These are phyloP conservation scores for Spizaetus ornatus DNA, from an alignment of 2,113 vertebrate genomes.

Conservation along the genomic window DNA sequence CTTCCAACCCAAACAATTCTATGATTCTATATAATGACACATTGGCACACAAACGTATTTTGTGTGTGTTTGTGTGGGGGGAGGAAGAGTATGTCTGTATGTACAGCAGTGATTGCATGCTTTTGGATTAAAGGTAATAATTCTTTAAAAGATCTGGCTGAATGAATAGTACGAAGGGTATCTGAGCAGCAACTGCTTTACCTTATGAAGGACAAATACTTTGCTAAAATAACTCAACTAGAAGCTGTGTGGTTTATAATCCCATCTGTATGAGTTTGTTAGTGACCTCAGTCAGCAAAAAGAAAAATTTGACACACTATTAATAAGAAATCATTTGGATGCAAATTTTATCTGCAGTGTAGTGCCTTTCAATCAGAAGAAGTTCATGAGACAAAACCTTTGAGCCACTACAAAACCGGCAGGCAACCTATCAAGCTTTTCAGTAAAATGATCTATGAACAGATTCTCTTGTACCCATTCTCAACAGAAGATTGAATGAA, in stretches of 20 bases:
- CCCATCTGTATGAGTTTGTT: background rate
- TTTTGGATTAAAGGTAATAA: background rate
- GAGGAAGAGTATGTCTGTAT: background rate
- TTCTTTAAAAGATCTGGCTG: background rate
- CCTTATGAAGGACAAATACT: background rate
- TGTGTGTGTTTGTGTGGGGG: background rate
- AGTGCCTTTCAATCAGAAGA: background rate
- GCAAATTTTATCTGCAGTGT: background rate
- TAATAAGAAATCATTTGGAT: background rate
- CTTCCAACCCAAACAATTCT: background rate
- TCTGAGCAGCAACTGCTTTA: background rate
- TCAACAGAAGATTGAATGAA: background rate
- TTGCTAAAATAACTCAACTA: background rate
- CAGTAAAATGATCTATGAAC: background rate
- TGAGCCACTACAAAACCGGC: background rate
- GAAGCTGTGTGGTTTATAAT: background rate
- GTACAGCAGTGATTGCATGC: background rate
- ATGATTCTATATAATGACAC: background rate
- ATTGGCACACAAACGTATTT: background rate
- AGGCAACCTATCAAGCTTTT: background rate
- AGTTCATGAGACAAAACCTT: background rate
- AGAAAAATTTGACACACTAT: background rate
- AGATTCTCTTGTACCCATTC: background rate
- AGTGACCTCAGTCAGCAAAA: background rate
- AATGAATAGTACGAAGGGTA: background rate